Conservation (phyloP, 1,140 invertebrate genomes). For the Tetramorium alpestre region DNA sequence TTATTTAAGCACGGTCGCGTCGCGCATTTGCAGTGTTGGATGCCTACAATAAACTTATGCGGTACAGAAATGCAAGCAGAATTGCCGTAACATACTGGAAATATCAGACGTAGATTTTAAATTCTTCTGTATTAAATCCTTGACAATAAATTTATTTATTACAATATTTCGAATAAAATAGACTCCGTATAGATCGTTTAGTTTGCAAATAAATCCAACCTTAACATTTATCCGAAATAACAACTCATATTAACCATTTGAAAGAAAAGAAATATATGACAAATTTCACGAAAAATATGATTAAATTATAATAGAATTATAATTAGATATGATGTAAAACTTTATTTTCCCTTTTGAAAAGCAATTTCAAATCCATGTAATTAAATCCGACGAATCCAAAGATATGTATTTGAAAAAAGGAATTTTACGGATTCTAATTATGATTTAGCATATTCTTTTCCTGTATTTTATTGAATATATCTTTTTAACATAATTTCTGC, state of each 20-base stretch:
- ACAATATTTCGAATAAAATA: neutral
- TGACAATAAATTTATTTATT: slow-evolving; percentile 16
- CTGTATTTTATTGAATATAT: neutral
- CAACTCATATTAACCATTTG: neutral
- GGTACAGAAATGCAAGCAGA: neutral
- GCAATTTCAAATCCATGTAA: neutral
- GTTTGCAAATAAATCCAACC: neutral
- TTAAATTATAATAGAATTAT: neutral
- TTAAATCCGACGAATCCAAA: neutral
- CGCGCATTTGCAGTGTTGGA: slow-evolving; percentile 38
- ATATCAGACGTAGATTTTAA: neutral
- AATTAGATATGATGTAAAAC: neutral
- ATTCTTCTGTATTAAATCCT: neutral
- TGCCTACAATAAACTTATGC: neutral
- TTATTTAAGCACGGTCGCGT: slow-evolving; percentile 52
- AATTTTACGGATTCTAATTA: neutral
- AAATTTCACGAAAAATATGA: neutral
- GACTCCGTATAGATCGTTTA: neutral
- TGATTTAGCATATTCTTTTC: neutral
- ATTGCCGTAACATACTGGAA: neutral
- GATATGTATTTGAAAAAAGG: neutral
- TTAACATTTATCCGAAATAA: neutral
- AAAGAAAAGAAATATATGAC: neutral
- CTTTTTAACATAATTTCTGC: neutral
- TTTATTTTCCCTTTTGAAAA: neutral